Evolutionary conservation across 2,797 vertebrate genomes (phyloP).

Genomic region (Tokudaia tokunoshimensis): DNA sequence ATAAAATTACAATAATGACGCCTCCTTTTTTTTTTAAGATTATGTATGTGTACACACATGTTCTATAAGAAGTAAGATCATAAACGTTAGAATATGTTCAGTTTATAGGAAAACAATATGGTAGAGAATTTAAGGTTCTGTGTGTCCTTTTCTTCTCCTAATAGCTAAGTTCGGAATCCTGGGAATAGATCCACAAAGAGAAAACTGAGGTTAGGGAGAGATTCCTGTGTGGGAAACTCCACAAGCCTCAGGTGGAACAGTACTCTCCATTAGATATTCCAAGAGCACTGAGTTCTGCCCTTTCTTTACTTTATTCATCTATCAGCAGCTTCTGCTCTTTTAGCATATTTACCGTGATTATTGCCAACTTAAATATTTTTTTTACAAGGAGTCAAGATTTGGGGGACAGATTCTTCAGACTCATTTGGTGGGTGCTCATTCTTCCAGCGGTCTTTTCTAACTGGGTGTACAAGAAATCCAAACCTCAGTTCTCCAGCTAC

Average conservation of each 20-base stretch:
- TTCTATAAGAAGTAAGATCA: slow-evolving; percentile 21
- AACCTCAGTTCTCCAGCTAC: not conserved
- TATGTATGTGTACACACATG: not conserved
- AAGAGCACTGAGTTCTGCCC: not conserved
- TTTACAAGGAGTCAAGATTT: not conserved
- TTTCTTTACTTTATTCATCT: not conserved
- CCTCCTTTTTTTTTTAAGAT: slow-evolving; percentile 52
- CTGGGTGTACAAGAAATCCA: not conserved
- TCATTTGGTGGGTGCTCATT: not conserved
- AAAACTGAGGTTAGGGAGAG: slow-evolving; percentile 23
- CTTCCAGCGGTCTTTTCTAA: not conserved
- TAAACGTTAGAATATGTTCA: slow-evolving; percentile 33
- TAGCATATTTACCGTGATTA: not conserved
- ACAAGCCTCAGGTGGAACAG: not conserved
- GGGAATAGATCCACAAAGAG: not conserved
- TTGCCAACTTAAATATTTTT: slow-evolving; percentile 44
- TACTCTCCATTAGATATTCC: not conserved
- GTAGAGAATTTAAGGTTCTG: not conserved
- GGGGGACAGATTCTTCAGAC: not conserved
- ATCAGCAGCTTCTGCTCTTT: not conserved
- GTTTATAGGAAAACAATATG: not conserved
- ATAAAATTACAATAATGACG: slow-evolving; percentile 75
- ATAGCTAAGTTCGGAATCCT: slow-evolving; percentile 15
- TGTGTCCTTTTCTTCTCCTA: slow-evolving; percentile 3
- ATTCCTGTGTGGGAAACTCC: not conserved